A percentile compares a stretch with the other conserved stretches of the same genome.
Conservation (phyloP, 2,797 vertebrate genomes). For the Saxicola maurus region DNA sequence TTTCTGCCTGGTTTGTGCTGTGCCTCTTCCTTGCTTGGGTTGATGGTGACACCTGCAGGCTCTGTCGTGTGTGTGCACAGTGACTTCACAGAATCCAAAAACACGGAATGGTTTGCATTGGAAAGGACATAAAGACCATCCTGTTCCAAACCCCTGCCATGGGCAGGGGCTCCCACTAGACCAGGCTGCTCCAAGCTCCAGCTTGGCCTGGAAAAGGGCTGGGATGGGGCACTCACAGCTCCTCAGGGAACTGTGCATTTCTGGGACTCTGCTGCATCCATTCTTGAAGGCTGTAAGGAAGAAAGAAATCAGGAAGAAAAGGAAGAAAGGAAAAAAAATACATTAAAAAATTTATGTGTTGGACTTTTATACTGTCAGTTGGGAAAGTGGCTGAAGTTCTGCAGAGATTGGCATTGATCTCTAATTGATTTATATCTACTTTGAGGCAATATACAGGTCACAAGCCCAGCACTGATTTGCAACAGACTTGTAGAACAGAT, state of each 20-base stretch:
- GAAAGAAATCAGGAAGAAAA: not conserved
- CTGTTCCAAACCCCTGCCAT: not conserved
- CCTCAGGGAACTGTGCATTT: not conserved
- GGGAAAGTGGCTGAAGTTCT: not conserved
- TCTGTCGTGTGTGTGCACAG: not conserved
- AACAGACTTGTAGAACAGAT: not conserved
- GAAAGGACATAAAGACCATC: not conserved
- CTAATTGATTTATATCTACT: not conserved
- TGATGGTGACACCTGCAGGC: constrained; percentile 68
- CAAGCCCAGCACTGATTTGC: not conserved
- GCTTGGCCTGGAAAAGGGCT: not conserved
- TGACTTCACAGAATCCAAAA: not conserved
- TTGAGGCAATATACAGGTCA: not conserved
- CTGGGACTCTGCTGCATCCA: not conserved
- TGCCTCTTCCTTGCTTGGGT: constrained; percentile 15
- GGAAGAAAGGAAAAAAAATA: not conserved
- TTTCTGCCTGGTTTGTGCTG: not conserved
- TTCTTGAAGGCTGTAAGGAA: not conserved
- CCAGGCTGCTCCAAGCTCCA: not conserved
- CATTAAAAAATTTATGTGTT: not conserved
- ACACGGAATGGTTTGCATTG: not conserved
- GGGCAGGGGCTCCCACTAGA: not conserved
- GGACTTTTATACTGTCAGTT: not conserved
- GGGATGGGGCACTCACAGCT: not conserved
- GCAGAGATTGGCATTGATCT: not conserved